Base-by-base conservation (phyloP, 2,113 vertebrate genomes). In the Eonycteris spelaea region DNA sequence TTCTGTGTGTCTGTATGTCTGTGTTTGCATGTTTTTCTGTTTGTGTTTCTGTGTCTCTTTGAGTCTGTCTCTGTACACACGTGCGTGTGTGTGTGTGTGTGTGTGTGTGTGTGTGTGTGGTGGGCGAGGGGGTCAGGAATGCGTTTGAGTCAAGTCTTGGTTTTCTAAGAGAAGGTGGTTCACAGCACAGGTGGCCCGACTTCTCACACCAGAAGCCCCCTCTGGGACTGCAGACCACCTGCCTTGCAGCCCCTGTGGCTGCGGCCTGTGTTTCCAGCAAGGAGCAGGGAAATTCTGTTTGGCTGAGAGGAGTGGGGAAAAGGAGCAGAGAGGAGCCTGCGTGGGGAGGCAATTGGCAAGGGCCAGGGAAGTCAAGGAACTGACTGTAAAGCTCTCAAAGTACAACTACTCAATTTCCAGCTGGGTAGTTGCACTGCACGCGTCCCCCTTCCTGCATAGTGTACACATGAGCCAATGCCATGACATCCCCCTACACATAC, bases 401-500 rank as follows among this genome's bases (percentile, higher is more conserved):
- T 4, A 30, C 30, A 51, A 18, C 14, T 1, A 1, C 0, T 10
- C 7, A 18, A 10, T 61, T 22, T 75, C 73, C 63, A 13, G 40
- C 0, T 0, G 24, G 43, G n/a, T 15, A 6, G 18, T 6, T n/a
- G 33, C 4, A 0, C 26, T 51, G 63, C 10, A 13, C 9, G 11
- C 1, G 7, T 43, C 1, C 63, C 53, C 28, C 35, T 0, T 19
- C 5, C 7, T 1, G 0, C 6, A 1, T 0, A 2, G 40, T 24
- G 18, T 67, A 26, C 0, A 0, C 48, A 48, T 2, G 35, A 0
- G 13, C 28, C 55, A 5, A 40, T 0, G 21, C 74, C 40, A 45
- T 51, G 26, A 19, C 1, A 10, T 7, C 4, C 4, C 13, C 19
- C 6, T 16, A 3, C n/a, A 9, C 5, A n/a, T 43, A 45, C 18